Evolutionary conservation across 2,888 invertebrate species (phyloP).

Genomic region (Cepaea hortensis): DNA sequence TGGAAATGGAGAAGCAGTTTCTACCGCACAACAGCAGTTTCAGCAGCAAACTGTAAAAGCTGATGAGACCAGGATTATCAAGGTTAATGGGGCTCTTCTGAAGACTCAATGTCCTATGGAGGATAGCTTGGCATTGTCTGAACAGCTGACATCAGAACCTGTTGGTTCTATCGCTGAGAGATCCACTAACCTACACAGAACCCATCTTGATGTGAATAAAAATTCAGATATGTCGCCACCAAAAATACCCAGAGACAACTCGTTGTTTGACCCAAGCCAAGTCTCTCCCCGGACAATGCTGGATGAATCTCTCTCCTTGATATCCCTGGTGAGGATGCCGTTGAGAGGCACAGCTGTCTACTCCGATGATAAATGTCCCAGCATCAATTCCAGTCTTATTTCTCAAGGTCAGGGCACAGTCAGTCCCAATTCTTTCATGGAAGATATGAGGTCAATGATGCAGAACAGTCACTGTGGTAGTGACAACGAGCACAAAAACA

Average conservation of each 20-base stretch:
- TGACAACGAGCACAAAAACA: background rate
- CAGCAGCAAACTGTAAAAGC: background rate
- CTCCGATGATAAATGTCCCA: constrained; percentile 21
- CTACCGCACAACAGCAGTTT: background rate
- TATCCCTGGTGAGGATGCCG: constrained; percentile 34
- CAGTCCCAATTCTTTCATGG: constrained; percentile 63
- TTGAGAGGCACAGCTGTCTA: constrained; percentile 3
- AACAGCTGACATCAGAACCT: background rate
- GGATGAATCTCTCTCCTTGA: constrained; percentile 48
- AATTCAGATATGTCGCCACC: constrained; percentile 1
- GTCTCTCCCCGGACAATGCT: constrained; percentile 53
- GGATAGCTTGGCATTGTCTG: background rate
- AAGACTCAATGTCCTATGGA: background rate
- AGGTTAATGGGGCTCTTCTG: background rate
- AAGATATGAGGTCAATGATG: constrained; percentile 55
- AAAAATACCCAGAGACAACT: background rate
- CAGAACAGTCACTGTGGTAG: background rate
- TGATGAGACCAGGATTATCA: constrained; percentile 18
- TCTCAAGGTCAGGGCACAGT: constrained; percentile 49
- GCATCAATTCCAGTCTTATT: constrained; percentile 40
- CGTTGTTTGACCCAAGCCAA: constrained; percentile 5
- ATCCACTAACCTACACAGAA: background rate
- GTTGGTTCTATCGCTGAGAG: background rate
- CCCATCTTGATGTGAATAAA: background rate
- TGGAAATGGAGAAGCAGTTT: background rate